A percentile compares a stretch with the other conserved stretches of the same genome.
phyloP scores from a whole-genome alignment of 2,113 vertebrate species.

The Sialia sialis region DNA sequence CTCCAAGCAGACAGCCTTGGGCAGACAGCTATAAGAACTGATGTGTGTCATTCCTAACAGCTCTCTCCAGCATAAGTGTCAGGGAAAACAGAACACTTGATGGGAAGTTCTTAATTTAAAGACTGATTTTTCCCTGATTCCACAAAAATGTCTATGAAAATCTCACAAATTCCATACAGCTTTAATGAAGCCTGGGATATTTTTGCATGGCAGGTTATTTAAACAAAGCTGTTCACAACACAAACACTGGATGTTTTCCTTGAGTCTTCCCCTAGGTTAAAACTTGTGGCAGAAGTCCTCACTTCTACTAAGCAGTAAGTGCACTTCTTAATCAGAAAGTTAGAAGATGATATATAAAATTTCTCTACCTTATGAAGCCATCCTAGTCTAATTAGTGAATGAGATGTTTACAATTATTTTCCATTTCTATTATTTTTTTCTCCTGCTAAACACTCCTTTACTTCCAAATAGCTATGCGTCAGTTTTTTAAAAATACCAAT shows the following conservation, averaged over 20 bases:
- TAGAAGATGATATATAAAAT: background rate
- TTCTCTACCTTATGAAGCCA: background rate
- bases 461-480: background rate
- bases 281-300: background rate
- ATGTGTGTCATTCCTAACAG: slow-evolving; percentile 50
- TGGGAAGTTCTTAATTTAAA: background rate
- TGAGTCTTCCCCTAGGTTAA: background rate
- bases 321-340: background rate
- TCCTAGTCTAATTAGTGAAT: background rate
- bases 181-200: background rate
- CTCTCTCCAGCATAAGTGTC: background rate
- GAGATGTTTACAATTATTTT: background rate
- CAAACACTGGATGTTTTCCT: background rate
- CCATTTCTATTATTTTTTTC: background rate
- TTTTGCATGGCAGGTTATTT: background rate
- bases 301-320: background rate
- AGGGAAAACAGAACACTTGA: background rate
- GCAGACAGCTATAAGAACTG: slow-evolving; percentile 49
- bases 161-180: background rate
- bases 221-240: background rate
- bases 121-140: background rate
- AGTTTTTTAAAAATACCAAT: background rate
- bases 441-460: background rate
- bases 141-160: background rate
- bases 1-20: slow-evolving; percentile 18